These are phyloP conservation scores for Protula sp. DNA, from an alignment of 2,888 invertebrate species.

Conservation along the genomic window DNA sequence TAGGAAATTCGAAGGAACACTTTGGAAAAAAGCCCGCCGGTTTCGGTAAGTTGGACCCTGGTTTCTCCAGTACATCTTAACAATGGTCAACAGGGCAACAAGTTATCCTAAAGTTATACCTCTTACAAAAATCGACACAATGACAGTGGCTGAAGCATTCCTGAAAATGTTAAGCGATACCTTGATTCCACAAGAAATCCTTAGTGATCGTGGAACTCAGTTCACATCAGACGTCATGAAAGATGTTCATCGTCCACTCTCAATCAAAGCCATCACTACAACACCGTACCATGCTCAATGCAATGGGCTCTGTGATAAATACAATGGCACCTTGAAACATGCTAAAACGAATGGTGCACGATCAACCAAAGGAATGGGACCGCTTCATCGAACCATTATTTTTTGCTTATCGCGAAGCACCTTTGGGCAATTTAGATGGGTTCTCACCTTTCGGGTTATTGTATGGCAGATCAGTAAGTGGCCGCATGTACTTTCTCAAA, in stretches of 20 bases:
- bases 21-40: too few species aligned
- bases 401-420: constrained; percentile 6
- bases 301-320: constrained; percentile 15
- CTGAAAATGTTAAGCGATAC: constrained; percentile 17
- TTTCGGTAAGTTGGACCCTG: too few species aligned
- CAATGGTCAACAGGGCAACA: not conserved
- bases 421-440: not conserved
- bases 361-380: constrained; percentile 8
- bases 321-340: constrained; percentile 14
- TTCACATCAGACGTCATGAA: constrained; percentile 21
- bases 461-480: constrained; percentile 4
- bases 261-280: constrained; percentile 13
- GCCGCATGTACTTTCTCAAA: constrained; percentile 3
- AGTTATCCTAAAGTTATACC: not conserved
- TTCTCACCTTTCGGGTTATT: constrained; percentile 11
- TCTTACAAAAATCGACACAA: constrained; percentile 1
- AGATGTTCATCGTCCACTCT: constrained; percentile 14
- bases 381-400: constrained; percentile 3
- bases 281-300: constrained; percentile 12
- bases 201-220: constrained; percentile 14
- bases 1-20: too few species aligned
- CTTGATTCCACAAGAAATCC: constrained; percentile 20
- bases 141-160: constrained; percentile 19
- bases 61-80: not conserved
- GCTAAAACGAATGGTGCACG: not conserved